Evolutionary conservation across 2,797 vertebrate genomes (phyloP), one percentile per base, ranked within the genome.

Genomic region (Morelia viridis): DNA sequence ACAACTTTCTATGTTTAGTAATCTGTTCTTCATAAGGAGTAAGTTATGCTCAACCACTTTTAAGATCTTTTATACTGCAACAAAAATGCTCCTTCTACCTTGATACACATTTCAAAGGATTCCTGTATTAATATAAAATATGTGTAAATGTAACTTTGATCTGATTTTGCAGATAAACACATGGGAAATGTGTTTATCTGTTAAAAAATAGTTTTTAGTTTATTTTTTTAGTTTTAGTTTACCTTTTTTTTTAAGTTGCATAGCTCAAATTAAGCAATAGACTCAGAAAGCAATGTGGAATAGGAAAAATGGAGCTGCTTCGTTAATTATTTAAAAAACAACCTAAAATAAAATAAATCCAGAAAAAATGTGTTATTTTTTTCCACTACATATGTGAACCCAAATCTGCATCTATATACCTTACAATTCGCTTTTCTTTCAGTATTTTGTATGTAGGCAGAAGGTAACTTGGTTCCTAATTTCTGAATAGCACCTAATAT

Each of bases 1-100:
- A n/a, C 11, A 92, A 92, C 61, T n/a, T 57, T 89, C 87, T 68
- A n/a, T 71, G 80, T 71, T 89, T 89, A 9, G 11, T 85, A 89
- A 86, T 41, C 22, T 85, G 7, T 28, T 71, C 2, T 87, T 87
- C 5, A 28, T 90, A 87, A 87, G 56, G 64, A 86, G 60, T 92
- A 61, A 60, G 87, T 90, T 87, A 90, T 31, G 26, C 12, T 90
- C 57, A 83, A 83, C 6, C 24, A 83, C 10, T 68, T 92, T 86
- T 89, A 68, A 57, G 85, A n/a, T 76, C 26, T 87, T 87, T 35
- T 31, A 35, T 19, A 57, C 46, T 31, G 46, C 50, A 83, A 46
- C 68, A 87, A 57, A 92, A 76, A 13, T 87, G 50, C 26, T 71
- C 31, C 24, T 80, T 41, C 35, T 90, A 76, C 0, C 93, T 92